These are phyloP conservation scores for Melipona quadrifasciata DNA, from an alignment of 1,140 invertebrate species.

Conservation along the genomic window DNA sequence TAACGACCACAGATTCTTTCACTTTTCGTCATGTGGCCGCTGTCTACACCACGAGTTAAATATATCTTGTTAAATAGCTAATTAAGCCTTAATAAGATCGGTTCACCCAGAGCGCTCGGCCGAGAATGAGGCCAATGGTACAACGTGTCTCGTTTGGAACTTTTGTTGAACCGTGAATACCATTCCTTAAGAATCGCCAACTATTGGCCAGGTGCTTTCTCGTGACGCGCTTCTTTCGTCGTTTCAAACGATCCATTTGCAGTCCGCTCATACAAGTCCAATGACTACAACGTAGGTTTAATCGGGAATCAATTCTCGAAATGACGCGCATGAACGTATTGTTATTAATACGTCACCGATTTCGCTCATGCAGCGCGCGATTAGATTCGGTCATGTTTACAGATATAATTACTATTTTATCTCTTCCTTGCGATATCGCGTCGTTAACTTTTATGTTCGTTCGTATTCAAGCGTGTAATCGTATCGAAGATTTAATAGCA, in stretches of 20 bases:
- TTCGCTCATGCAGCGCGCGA: background rate
- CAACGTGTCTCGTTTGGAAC: conserved; percentile 45
- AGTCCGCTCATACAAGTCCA: background rate
- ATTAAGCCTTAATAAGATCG: conserved; percentile 77
- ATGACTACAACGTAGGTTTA: background rate
- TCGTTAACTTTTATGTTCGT: background rate
- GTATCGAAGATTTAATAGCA: background rate
- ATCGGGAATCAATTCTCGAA: background rate
- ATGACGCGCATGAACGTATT: background rate
- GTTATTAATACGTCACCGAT: background rate
- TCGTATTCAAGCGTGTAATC: background rate
- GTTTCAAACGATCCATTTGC: background rate
- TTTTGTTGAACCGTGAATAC: conserved; percentile 53
- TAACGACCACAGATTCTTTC: conserved; percentile 41
- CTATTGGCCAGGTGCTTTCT: conserved; percentile 24
- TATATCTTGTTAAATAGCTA: conserved; percentile 78
- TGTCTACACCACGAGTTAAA: conserved; percentile 69
- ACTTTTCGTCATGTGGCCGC: conserved; percentile 42
- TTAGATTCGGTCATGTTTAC: background rate
- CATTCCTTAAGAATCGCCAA: conserved; percentile 26
- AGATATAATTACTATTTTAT: background rate
- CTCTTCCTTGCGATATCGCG: background rate
- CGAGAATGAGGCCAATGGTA: conserved; percentile 71
- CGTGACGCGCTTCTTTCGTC: background rate
- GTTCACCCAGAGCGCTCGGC: conserved; percentile 62